These are phyloP conservation scores for Sminthurinus aureus DNA, from an alignment of 2,888 invertebrate species.

Conservation along the genomic window DNA sequence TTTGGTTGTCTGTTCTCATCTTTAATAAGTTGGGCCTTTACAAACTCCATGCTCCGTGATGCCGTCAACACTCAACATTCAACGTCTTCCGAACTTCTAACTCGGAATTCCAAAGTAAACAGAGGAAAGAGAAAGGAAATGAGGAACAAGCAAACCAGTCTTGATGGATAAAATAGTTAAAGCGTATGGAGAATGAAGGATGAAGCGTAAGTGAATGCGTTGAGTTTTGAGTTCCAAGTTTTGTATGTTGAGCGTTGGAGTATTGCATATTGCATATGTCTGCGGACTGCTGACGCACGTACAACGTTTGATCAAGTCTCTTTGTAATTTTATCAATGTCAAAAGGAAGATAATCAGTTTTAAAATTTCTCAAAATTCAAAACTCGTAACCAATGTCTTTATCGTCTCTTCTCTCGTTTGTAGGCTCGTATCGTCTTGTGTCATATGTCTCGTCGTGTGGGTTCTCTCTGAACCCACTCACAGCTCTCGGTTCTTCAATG, in stretches of 20 bases:
- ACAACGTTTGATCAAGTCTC: constrained; percentile 25
- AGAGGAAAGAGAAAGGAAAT: too few relatives aligned
- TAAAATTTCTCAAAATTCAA: background rate
- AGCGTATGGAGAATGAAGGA: background rate
- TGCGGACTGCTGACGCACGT: background rate
- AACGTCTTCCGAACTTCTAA: too few relatives aligned
- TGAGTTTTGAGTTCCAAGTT: background rate
- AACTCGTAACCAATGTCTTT: background rate
- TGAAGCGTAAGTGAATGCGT: background rate
- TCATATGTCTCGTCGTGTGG: too few relatives aligned
- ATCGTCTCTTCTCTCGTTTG: background rate
- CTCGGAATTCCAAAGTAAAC: too few relatives aligned
- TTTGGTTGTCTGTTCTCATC: background rate
- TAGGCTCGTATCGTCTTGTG: background rate
- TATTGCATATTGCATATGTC: background rate
- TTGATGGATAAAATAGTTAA: background rate
- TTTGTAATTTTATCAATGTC: constrained; percentile 31
- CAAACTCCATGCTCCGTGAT: too few relatives aligned
- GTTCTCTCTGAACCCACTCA: too few relatives aligned
- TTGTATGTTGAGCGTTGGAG: too few relatives aligned
- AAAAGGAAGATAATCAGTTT: constrained; percentile 14
- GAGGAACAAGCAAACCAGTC: too few relatives aligned
- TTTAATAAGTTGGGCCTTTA: background rate
- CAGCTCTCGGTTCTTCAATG: too few relatives aligned
- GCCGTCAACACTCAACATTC: too few relatives aligned